Evolutionary conservation across 2,888 invertebrate species (phyloP).

Genomic region (Nebria salina): DNA sequence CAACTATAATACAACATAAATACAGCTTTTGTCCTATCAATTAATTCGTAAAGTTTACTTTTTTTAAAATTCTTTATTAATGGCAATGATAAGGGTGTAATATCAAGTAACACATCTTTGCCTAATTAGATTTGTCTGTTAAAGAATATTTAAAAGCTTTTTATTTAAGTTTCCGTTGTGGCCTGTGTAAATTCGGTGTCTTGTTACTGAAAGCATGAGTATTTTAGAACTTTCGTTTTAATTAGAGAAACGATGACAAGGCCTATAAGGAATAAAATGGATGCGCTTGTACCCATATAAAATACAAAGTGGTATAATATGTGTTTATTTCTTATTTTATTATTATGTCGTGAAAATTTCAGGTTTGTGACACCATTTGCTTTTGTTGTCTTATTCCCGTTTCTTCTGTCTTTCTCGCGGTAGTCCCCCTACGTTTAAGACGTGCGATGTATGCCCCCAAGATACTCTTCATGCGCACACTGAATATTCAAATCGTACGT

Average conservation of each 20-base stretch:
- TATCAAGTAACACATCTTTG: background rate
- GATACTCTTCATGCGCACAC: background rate
- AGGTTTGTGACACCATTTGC: background rate
- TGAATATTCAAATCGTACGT: background rate
- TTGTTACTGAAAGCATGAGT: slow-evolving; percentile 28
- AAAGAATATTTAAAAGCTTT: slow-evolving; percentile 36
- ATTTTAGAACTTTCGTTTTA: slow-evolving; percentile 1
- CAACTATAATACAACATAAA: too few species aligned
- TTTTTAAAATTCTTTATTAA: background rate
- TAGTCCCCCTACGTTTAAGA: background rate
- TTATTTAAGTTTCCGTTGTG: slow-evolving; percentile 33
- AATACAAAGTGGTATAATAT: background rate
- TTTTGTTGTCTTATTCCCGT: background rate
- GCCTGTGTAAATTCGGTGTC: slow-evolving; percentile 34
- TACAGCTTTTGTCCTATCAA: too few species aligned
- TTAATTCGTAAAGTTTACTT: too few species aligned
- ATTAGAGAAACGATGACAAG: background rate
- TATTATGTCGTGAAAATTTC: background rate
- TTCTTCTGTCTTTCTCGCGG: background rate
- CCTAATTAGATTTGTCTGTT: background rate
- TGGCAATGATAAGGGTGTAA: background rate
- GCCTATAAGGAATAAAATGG: background rate
- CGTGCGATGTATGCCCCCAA: background rate
- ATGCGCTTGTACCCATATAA: background rate
- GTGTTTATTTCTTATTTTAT: background rate